Percentiles rank a stretch among this genome's conserved stretches.
phyloP scores from a whole-genome alignment of 2,113 vertebrate species.

The Noctilio leporinus region DNA sequence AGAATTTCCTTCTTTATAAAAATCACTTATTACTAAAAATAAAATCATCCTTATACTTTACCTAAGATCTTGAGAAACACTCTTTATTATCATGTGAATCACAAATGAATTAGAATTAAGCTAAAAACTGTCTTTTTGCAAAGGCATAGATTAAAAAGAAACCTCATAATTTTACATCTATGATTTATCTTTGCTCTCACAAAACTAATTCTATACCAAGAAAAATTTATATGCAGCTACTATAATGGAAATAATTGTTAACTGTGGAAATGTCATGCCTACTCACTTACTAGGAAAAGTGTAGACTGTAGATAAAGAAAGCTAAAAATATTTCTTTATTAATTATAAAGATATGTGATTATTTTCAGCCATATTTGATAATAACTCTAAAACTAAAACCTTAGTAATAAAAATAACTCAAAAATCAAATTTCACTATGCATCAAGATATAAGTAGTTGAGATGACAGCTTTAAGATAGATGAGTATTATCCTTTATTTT shows the following conservation, averaged over 20 bases:
- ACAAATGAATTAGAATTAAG: background rate
- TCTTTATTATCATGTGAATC: background rate
- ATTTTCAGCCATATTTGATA: conserved; percentile 34
- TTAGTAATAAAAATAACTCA: conserved; percentile 48
- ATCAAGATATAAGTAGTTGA: background rate
- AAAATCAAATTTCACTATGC: conserved; percentile 19
- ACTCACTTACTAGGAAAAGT: background rate
- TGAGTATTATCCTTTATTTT: background rate
- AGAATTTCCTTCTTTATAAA: conserved; percentile 15
- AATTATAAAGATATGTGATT: conserved; percentile 8
- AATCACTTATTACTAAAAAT: conserved; percentile 17
- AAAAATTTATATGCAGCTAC: background rate
- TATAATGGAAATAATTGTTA: background rate
- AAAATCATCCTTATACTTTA: conserved; percentile 5
- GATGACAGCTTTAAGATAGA: background rate
- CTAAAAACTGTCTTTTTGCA: conserved; percentile 6
- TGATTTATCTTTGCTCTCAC: conserved; percentile 16
- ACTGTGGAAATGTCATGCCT: background rate
- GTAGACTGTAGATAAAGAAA: background rate
- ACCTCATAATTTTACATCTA: background rate
- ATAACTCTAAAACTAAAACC: background rate
- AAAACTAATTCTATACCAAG: conserved; percentile 1
- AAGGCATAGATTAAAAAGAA: background rate
- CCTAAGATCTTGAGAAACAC: background rate
- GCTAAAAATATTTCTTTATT: conserved; percentile 16